Base-by-base conservation (phyloP, 92 coral and sea anemone species). In the Paragorgia papillata region DNA sequence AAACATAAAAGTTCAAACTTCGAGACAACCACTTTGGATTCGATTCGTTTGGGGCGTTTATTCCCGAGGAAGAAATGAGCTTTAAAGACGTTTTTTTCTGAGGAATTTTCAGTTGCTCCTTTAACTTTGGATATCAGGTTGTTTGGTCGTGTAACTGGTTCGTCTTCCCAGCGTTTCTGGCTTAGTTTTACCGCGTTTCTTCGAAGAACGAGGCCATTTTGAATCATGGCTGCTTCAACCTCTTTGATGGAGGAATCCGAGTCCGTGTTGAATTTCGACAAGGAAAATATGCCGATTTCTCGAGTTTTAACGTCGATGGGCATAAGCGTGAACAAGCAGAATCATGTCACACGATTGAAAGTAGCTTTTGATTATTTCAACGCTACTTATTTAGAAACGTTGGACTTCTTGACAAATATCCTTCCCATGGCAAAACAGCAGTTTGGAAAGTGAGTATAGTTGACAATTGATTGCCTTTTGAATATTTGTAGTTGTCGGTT, bases 391-490 rank as follows among this genome's bases (percentile, higher is more conserved):
- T 53, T 71, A 58, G 78, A 71, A 18, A 34, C 64, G 18, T 53
- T 71, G 78, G 78, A 71, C 20, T 92, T 82, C 64, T 80, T 92
- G 26, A 73, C 91, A n/a, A 92, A 92, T 76, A 90, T 92, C 51
- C 83, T 92, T 43, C 80, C 88, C 7, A 86, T 88, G 79, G 91
- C 96, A 7, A 88, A 90, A 50, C 82, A 74, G 44, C 89, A 81
- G 53, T 92, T 92, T 84, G 97, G 92, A 65, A 87, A 94, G 97
- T 92, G 77, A 63, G 83, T 63, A n/a, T n/a, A 8, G 2, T 60
- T 37, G 0, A 22, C 13, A 62, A 62, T 34, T 29, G 21, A 8
- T 60, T 60, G 29, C 9, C 9, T 18, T 39, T 39, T 13, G 66
- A 74, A 55, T 13, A 20, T 21, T 73, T 50, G 15, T 1, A 9